Conservation (phyloP, 2,888 invertebrate species). For the Byasa hedistus region DNA sequence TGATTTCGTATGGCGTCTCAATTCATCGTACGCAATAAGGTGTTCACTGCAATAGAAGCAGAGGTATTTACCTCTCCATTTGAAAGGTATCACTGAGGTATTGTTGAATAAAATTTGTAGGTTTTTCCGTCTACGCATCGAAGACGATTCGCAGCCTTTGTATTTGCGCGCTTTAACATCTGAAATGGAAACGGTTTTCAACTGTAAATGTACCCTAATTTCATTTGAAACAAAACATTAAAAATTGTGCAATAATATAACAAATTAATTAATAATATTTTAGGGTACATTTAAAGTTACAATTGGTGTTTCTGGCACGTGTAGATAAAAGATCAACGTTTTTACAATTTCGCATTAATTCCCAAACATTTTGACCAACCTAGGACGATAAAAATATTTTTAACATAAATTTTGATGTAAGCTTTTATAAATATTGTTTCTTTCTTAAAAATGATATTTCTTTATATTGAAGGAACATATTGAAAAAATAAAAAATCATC, state of each 20-base stretch:
- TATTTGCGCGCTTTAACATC: slow-evolving; percentile 63
- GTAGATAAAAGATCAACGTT: too few relatives aligned
- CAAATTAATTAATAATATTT: slow-evolving; percentile 3
- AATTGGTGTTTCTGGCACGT: not conserved
- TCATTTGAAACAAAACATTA: slow-evolving; percentile 19
- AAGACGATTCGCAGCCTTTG: slow-evolving; percentile 63
- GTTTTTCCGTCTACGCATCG: slow-evolving; percentile 67
- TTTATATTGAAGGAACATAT: too few relatives aligned
- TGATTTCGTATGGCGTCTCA: slow-evolving; percentile 61
- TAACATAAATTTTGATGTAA: too few relatives aligned
- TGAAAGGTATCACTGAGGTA: slow-evolving; percentile 70
- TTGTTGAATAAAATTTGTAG: slow-evolving; percentile 72
- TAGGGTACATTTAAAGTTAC: slow-evolving; percentile 44
- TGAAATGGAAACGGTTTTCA: slow-evolving; percentile 61
- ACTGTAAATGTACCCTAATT: slow-evolving; percentile 61
- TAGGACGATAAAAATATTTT: too few relatives aligned
- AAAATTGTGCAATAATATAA: slow-evolving; percentile 7
- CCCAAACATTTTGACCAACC: too few relatives aligned
- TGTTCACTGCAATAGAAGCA: slow-evolving; percentile 73
- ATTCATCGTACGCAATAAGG: slow-evolving; percentile 54
- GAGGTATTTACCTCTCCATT: slow-evolving; percentile 73
- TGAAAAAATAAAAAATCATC: too few relatives aligned
- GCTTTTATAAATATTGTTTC: too few relatives aligned
- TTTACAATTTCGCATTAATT: too few relatives aligned
- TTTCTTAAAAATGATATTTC: too few relatives aligned